Base-by-base conservation (phyloP, 2,113 vertebrate genomes). In the Scatophagus argus region DNA sequence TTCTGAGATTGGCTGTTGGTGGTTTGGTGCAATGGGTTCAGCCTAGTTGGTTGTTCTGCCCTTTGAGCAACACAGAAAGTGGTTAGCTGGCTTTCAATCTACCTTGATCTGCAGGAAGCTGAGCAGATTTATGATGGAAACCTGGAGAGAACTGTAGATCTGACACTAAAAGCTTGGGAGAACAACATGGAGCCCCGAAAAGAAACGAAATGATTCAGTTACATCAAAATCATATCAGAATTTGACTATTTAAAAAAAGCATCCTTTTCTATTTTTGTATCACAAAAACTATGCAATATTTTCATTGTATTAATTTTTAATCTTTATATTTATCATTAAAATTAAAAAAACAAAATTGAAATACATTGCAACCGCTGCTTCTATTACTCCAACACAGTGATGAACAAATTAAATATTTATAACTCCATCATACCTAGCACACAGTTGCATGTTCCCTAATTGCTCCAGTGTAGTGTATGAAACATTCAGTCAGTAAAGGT, bases 21-120 rank as follows among this genome's bases (percentile, higher is more conserved):
- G 77, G 61, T 85, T 81, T 85, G 71, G 85, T 89, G 87, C 86
- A 89, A 78, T 74, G 81, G 81, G 84, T 87, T 88, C 66, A 85
- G 78, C 72, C 49, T 56, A 63, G 79, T 64, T 88, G 88, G 81
- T 65, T 82, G 71, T 60, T 68, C 64, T 78, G 62, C 67, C 66
- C 72, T 72, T 32, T 12, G 31, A 76, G 51, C 61, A n/a, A 54
- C 10, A 76, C 16, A 23, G 46, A 69, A 41, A 73, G 41, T 72
- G 67, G 44, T 71, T 68, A 4, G 16, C 38, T 67, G 69, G 54
- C 79, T 87, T 86, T 68, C 64, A 74, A 27, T 80, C 39, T 46
- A 76, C 81, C 52, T 73, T 74, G 60, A 82, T 74, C 36, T 81
- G 36, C 19, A 25, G 27, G 56, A 74, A 41, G 44, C 39, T 47